These are phyloP conservation scores for Lophotis ruficrista DNA, from an alignment of 2,113 vertebrate species.

Conservation along the genomic window DNA sequence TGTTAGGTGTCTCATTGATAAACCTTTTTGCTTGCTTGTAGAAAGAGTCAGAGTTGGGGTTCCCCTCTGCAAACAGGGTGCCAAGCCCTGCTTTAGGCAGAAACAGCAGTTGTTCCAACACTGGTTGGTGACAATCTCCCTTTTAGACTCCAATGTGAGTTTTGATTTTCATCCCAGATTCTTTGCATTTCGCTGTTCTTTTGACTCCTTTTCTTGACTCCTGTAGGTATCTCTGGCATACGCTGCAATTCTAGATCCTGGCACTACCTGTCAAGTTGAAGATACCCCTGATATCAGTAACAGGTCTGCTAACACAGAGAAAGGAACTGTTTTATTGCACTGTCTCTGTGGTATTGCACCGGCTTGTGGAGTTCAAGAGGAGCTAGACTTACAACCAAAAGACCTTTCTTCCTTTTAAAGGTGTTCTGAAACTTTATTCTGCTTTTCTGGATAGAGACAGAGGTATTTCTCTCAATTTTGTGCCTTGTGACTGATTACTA, in stretches of 20 bases:
- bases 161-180: not conserved
- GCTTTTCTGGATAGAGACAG: not conserved
- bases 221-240: fast-evolving
- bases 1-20: not conserved
- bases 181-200: not conserved
- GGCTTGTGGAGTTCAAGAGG: not conserved
- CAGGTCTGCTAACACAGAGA: not conserved
- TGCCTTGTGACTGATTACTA: not conserved
- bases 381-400: not conserved
- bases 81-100: not conserved
- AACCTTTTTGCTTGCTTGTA: not conserved
- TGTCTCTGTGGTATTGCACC: not conserved
- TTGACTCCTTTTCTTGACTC: not conserved
- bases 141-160: not conserved
- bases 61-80: not conserved
- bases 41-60: not conserved
- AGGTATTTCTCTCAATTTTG: not conserved
- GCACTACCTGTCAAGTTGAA: not conserved
- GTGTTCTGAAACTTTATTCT: not conserved
- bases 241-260: fast-evolving
- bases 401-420: not conserved
- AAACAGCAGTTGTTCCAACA: not conserved
- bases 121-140: not conserved
- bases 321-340: not conserved
- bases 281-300: not conserved